These are phyloP conservation scores for Drosophila orosa DNA, from an alignment of 1,140 invertebrate species.

Conservation along the genomic window DNA sequence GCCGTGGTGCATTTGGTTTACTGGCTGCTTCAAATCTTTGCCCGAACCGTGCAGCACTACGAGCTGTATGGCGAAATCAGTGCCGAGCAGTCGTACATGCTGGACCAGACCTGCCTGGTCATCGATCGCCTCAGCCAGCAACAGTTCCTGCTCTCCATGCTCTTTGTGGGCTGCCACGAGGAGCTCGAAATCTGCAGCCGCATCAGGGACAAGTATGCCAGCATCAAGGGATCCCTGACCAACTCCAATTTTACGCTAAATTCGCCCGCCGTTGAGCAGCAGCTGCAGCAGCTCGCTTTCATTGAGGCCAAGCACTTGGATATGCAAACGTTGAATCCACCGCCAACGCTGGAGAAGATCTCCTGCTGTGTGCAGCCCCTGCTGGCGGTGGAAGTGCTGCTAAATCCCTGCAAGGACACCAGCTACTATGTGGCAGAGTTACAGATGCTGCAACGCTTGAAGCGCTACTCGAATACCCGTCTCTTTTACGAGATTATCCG, in stretches of 20 bases:
- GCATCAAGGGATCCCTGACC: conserved; percentile 69
- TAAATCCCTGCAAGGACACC: conserved; percentile 91
- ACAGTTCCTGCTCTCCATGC: conserved; percentile 92
- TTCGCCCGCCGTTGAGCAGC: conserved; percentile 56
- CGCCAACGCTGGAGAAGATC: conserved; percentile 87
- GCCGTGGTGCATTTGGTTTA: conserved; percentile 90
- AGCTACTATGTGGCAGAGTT: conserved; percentile 92
- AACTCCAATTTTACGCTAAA: conserved; percentile 70
- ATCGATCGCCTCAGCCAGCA: conserved; percentile 89
- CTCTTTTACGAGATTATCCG: conserved; percentile 95
- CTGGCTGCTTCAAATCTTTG: conserved; percentile 93
- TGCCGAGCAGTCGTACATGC: conserved; percentile 86
- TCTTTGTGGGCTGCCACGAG: conserved; percentile 91
- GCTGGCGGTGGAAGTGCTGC: conserved; percentile 89
- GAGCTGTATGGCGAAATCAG: conserved; percentile 85
- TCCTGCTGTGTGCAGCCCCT: conserved; percentile 91
- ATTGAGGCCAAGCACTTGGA: conserved; percentile 76
- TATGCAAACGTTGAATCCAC: conserved; percentile 57
- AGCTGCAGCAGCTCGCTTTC: conserved; percentile 73
- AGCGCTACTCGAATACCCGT: conserved; percentile 89
- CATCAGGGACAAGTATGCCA: conserved; percentile 69
- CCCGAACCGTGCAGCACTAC: conserved; percentile 86
- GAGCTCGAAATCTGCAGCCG: conserved; percentile 84
- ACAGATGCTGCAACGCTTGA: conserved; percentile 92
- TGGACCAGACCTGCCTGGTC: conserved; percentile 89